Percentiles rank a stretch among this genome's conserved stretches.
These are phyloP conservation scores for Bubalus kerabau DNA, from an alignment of 2,113 vertebrate genomes.

Conservation along the genomic window DNA sequence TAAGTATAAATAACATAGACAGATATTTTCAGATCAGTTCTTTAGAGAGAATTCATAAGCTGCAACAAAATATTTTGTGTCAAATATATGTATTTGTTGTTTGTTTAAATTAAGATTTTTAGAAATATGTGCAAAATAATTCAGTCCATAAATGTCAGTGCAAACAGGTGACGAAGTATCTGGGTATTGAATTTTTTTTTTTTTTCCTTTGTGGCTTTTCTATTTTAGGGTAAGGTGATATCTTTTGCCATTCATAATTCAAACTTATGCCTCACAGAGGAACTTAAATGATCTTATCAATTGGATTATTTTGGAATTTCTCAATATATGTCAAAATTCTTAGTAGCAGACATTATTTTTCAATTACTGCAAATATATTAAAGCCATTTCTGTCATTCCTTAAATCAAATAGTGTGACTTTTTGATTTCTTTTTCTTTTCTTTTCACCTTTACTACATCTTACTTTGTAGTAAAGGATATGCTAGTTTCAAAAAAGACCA, in stretches of 20 bases:
- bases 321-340: not conserved
- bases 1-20: not conserved
- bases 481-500: not conserved
- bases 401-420: not conserved
- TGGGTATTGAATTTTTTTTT: not conserved
- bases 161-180: not conserved
- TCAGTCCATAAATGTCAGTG: not conserved
- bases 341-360: not conserved
- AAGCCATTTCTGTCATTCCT: not conserved
- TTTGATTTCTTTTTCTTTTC: not conserved
- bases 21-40: not conserved
- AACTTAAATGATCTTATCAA: not conserved
- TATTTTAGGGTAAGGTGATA: not conserved
- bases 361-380: not conserved
- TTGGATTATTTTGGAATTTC: not conserved
- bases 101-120: not conserved
- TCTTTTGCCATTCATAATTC: not conserved
- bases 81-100: not conserved
- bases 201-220: not conserved
- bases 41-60: not conserved
- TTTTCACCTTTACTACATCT: not conserved
- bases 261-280: not conserved
- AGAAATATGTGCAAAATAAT: not conserved
- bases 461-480: not conserved
- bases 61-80: not conserved